Evolutionary conservation across 2,888 invertebrate species (phyloP).

Genomic region (Hermodice carunculata): DNA sequence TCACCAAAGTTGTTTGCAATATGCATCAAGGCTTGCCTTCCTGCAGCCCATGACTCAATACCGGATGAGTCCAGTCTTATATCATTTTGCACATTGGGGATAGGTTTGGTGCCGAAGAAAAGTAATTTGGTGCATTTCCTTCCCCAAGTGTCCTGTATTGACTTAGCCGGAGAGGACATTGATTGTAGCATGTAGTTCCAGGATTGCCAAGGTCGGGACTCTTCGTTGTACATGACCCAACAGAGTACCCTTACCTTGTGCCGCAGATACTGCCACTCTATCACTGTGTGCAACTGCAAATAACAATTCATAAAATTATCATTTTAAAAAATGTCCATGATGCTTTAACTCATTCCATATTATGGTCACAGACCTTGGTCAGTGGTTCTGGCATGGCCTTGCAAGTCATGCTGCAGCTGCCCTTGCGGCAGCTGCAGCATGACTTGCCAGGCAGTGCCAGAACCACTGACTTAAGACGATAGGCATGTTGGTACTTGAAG

Average conservation of each 20-base stretch:
- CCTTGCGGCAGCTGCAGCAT: too few species aligned
- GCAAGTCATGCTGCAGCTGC: too few species aligned
- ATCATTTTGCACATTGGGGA: not conserved
- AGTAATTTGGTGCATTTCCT: conserved; percentile 18
- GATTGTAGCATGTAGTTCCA: not conserved
- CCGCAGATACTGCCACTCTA: not conserved
- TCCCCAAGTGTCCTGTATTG: conserved; percentile 28
- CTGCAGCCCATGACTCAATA: conserved; percentile 7
- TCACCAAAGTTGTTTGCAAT: conserved; percentile 8
- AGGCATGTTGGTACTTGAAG: too few species aligned
- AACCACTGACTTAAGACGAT: too few species aligned
- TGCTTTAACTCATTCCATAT: too few species aligned
- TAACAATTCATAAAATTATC: too few species aligned
- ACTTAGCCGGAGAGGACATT: conserved; percentile 32
- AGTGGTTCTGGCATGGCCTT: too few species aligned
- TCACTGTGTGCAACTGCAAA: too few species aligned
- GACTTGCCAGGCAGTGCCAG: too few species aligned
- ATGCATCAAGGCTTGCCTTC: conserved; percentile 4
- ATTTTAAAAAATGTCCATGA: too few species aligned
- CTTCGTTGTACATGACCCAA: not conserved
- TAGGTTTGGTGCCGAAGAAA: conserved; percentile 9
- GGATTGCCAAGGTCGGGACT: not conserved
- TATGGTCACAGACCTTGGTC: too few species aligned
- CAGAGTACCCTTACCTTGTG: not conserved
- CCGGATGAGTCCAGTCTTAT: not conserved